phyloP scores from a whole-genome alignment of 2,113 vertebrate species.

The Balaenoptera acutorostrata region DNA sequence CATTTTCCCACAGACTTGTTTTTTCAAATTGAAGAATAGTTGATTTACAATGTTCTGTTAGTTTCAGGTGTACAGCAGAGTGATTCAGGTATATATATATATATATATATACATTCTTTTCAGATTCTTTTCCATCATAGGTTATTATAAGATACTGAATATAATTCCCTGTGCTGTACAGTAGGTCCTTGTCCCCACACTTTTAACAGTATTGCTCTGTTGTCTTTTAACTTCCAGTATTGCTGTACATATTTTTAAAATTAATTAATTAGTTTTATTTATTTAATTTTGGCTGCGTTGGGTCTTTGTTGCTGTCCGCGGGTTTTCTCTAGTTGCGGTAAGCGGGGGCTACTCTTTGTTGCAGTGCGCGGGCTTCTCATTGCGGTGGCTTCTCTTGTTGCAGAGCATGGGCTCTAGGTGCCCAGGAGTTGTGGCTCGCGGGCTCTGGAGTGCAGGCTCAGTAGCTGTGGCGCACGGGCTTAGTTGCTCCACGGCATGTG shows the following conservation, averaged over 20 bases:
- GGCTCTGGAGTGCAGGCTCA: too few relatives aligned
- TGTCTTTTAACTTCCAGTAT: background rate
- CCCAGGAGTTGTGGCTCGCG: too few relatives aligned
- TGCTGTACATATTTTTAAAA: background rate
- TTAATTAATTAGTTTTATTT: too few relatives aligned
- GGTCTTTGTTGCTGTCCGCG: too few relatives aligned
- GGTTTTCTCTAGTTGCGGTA: too few relatives aligned
- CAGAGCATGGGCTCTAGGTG: too few relatives aligned
- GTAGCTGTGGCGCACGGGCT: too few relatives aligned
- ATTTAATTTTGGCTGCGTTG: too few relatives aligned
- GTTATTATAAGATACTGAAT: background rate
- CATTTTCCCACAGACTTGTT: background rate
- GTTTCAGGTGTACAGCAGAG: background rate
- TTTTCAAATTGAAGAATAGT: rapidly evolving
- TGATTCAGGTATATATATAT: background rate
- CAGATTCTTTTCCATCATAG: background rate
- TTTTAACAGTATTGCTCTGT: background rate
- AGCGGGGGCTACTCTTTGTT: too few relatives aligned
- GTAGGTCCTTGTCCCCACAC: background rate
- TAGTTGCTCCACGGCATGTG: too few relatives aligned
- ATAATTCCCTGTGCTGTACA: background rate
- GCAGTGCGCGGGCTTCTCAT: rapidly evolving
- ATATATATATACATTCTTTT: background rate
- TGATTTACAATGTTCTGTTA: background rate
- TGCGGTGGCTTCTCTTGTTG: too few relatives aligned